Base-by-base conservation (phyloP, 2,888 invertebrate species). In the Congeria kusceri region DNA sequence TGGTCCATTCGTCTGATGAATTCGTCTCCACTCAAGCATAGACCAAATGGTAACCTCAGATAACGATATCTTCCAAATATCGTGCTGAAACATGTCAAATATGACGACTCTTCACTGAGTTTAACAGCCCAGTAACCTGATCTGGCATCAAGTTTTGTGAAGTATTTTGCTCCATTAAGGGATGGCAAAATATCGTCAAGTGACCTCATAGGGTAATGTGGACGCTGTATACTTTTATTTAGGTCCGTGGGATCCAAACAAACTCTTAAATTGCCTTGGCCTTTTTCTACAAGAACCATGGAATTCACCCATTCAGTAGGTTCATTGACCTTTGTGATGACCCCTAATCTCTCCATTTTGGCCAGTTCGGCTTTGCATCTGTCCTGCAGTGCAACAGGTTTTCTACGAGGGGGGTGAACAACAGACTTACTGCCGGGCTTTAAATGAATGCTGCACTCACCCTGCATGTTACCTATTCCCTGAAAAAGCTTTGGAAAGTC, bases 1-100 rank as follows among this genome's bases (percentile, higher is more conserved):
- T 86, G 69, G 47, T 80, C 75, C 23, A 83, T 73, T 39, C 72
- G 75, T 3, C 57, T 18, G 15, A 80, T 73, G 61, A 84, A 85
- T 9, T 72, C 72, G 57, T 86, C 86, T 62, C 59, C 72, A 18
- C 73, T 63, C 11, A 28, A 61, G 18, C 65, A 66, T 1, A 85
- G 58, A 0, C 86, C 86, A 65, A 82, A 84, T 32, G 86, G 86
- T n/a, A 83, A 47, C 13, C 84, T n/a, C 28, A 74, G 25, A 39
- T 68, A 84, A n/a, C 78, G 39, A 29, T 80, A 84, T 28, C 81
- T 61, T 5, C 85, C 80, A 29, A 69, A 84, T 20, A 56, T 57
- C 23, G 73, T 80, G 61, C 80, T 76, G 47, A 80, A 83, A 0
- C 72, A 74, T 25, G 77, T 76, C 2, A 69, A 56, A 28, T 63